Base-by-base conservation (phyloP, 1,140 invertebrate species). In the Bombus picipes region DNA sequence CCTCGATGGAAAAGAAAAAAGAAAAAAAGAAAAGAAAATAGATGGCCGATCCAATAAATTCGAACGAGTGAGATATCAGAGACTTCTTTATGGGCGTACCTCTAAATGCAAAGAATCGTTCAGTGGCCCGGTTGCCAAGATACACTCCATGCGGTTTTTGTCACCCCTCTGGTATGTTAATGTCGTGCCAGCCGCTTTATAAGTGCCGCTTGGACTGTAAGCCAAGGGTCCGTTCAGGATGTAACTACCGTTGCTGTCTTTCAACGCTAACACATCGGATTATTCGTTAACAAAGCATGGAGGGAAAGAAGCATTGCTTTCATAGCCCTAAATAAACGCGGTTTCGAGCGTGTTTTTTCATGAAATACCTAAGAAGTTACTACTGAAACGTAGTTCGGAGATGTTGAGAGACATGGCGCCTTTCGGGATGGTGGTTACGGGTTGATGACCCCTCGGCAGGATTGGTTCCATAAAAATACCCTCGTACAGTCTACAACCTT, bases 381-480 rank as follows among this genome's bases (percentile, higher is more conserved):
- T 96, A 91, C 97, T 98, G 89, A 97, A 96, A 80, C 97, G 97
- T 62, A 98, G 95, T 95, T 99, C 98, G 25, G 98, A 97, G 91
- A 99, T 97, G 91, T 98, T 98, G 86, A 99, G 97, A 87, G 98
- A 97, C 94, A 98, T 99, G 2, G 98, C 98, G 37, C 98, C 98
- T 72, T 96, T 96, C 6, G 98, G 98, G 66, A 99, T 97, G 41
- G 97, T 97, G 4, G 98, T 97, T 43, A 99, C 97, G 82, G 98
- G 96, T 73, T 98, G 97, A 95, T 99, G 99, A 57, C 98, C 98
- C 62, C 97, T 96, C 0, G 97, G 97, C 76, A 98, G 94, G 76
- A 97, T 96, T 15, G 97, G 97, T 71, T 97, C 96, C 32, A 98
- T 98, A 95, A 98, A 99, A 79, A 99, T 97, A 6, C 98, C 98